A percentile compares a stretch with the other conserved stretches of the same genome.
These are phyloP conservation scores for Mactra quadrangularis DNA, from an alignment of 1,140 invertebrate genomes.

Conservation along the genomic window DNA sequence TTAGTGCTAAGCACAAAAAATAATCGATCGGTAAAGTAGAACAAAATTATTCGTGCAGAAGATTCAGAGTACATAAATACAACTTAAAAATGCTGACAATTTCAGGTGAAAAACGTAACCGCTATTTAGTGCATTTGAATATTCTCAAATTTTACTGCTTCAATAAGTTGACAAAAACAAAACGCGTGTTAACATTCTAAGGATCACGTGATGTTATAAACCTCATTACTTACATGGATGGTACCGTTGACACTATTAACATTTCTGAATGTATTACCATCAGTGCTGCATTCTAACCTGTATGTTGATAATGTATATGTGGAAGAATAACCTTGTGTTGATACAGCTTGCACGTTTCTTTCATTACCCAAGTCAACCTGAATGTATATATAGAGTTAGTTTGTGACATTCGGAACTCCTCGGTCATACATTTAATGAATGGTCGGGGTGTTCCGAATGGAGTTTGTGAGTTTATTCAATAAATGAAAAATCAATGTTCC, in stretches of 20 bases:
- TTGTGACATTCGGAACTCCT: neutral
- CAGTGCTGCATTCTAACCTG: slow-evolving; percentile 62
- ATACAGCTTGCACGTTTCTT: slow-evolving; percentile 60
- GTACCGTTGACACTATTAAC: slow-evolving; percentile 28
- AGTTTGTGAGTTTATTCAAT: neutral
- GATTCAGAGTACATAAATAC: too few relatives aligned
- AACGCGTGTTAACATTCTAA: too few relatives aligned
- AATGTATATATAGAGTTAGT: neutral
- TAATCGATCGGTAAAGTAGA: too few relatives aligned
- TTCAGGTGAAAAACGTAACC: too few relatives aligned
- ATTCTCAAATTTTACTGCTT: too few relatives aligned
- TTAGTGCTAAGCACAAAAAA: too few relatives aligned
- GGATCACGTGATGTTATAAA: too few relatives aligned
- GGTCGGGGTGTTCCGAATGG: neutral
- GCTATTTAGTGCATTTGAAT: too few relatives aligned
- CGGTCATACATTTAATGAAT: neutral
- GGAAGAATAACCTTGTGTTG: slow-evolving; percentile 66
- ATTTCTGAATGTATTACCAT: slow-evolving; percentile 62
- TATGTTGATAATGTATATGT: slow-evolving; percentile 56
- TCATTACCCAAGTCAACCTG: slow-evolving; percentile 64
- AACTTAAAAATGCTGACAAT: too few relatives aligned
- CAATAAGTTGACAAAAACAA: too few relatives aligned
- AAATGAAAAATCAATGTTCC: neutral
- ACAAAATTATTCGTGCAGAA: too few relatives aligned
- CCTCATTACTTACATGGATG: too few relatives aligned